phyloP scores from a whole-genome alignment of 2,797 vertebrate genomes.

The Coregonus suidteri region DNA sequence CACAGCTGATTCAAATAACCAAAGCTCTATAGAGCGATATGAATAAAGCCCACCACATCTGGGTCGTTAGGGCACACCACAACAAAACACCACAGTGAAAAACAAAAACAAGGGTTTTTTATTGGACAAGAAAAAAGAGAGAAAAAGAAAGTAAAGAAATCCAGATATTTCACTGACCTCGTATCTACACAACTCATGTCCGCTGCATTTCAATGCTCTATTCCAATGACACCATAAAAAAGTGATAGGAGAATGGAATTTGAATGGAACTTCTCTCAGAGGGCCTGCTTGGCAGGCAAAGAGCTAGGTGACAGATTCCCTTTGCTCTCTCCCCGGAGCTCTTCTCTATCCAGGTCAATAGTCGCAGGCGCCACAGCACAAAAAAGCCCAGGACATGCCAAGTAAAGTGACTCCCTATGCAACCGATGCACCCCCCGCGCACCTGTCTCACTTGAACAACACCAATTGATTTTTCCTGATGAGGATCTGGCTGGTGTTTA shows the following conservation, averaged over 20 bases:
- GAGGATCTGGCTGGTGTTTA: slow-evolving; percentile 94
- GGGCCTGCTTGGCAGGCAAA: slow-evolving; percentile 6
- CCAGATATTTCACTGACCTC: no score
- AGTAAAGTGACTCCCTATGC: slow-evolving; percentile 86
- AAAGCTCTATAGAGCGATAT: no score
- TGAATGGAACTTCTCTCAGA: neutral
- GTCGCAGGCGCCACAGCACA: slow-evolving; percentile 71
- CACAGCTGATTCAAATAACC: no score
- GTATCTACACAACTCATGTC: neutral
- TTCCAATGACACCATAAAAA: neutral
- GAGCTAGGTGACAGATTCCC: slow-evolving; percentile 39
- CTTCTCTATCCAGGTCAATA: slow-evolving; percentile 76
- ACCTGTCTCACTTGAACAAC: slow-evolving; percentile 78
- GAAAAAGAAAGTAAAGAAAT: no score
- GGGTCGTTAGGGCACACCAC: no score
- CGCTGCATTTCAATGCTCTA: neutral
- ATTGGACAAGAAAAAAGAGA: no score
- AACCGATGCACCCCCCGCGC: neutral
- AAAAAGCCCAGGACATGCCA: slow-evolving; percentile 48
- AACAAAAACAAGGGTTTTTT: no score
- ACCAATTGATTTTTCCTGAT: slow-evolving; percentile 95
- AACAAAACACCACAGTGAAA: no score
- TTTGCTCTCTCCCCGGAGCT: neutral
- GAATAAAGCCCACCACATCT: no score
- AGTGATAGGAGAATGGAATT: neutral